Evolutionary conservation across 2,113 vertebrate species (phyloP), one percentile per base, ranked within the genome.

Genomic region (Opisthocomus hoazin): DNA sequence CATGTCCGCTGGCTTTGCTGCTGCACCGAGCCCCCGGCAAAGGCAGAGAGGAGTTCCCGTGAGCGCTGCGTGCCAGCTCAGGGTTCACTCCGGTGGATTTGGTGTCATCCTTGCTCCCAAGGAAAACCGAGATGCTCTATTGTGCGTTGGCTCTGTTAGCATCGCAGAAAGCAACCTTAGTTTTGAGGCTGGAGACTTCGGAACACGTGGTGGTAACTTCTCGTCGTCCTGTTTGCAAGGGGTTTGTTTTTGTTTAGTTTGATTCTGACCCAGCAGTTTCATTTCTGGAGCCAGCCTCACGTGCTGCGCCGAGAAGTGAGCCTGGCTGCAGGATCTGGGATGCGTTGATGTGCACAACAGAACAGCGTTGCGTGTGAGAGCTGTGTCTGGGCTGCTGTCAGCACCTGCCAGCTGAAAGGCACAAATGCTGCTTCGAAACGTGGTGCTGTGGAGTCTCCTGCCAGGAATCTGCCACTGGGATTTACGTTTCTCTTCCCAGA

Each of bases 341-440:
- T 13, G 3, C 30, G 10, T n/a, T 7, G 14, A 9, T 12, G 34
- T 15, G 11, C 8, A 2, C 11, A 5, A 6, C 7, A 5, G 3
- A 11, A 17, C 4, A 7, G 48, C 11, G 0, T 4, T 11, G 43
- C 5, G 1, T 2, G 6, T 10, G 2, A 14, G 76, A 15, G 39
- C 9, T 68, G 11, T 29, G 23, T 26, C 26, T 11, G 17, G 21
- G 63, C 23, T 69, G 9, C 21, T 43, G 20, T 30, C 63, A 17
- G 61, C 56, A 8, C 27, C 36, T 23, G 39, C 64, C 50, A 2
- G 68, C 14, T 36, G 5, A 20, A 30, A 29, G 57, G 70, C 56
- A 63, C 56, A 50, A 37, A 30, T 15, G 34, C 56, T 30, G 8
- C 10, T 39, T 34, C 45, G 10, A 2, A 30, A 16, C 4, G 0